Percentiles rank a stretch among this genome's conserved stretches.
Conservation (phyloP, 64 coral and sea anemone species). For the Acropora tenuis region DNA sequence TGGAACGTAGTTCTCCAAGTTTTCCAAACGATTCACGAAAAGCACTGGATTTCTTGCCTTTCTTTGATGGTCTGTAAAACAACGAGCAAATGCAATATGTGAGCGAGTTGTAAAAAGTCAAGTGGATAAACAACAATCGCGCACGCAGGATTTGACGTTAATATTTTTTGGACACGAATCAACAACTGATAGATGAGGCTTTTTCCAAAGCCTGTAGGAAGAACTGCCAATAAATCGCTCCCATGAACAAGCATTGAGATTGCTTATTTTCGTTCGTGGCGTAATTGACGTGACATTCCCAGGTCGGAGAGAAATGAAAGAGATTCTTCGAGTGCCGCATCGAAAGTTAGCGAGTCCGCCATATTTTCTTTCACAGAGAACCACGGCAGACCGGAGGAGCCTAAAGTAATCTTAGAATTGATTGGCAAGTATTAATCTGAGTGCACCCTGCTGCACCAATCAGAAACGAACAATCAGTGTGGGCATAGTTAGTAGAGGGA, state of each 20-base stretch:
- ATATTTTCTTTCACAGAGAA: not conserved
- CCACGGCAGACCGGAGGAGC: too few species aligned
- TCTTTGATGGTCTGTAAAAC: constrained; percentile 7
- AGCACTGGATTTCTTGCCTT: constrained; percentile 14
- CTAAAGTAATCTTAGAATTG: too few species aligned
- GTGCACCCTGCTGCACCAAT: too few species aligned
- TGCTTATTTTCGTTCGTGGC: not conserved
- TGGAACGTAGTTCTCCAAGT: constrained; percentile 11
- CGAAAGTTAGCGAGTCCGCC: not conserved
- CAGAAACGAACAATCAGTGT: too few species aligned
- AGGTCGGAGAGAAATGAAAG: not conserved
- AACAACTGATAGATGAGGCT: constrained; percentile 14
- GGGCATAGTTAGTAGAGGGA: too few species aligned
- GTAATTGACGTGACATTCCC: not conserved
- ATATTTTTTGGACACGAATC: not conserved
- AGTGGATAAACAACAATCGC: not conserved
- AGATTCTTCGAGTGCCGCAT: not conserved
- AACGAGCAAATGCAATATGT: not conserved
- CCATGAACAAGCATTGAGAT: not conserved
- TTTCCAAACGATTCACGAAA: constrained; percentile 38
- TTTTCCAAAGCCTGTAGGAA: constrained; percentile 10
- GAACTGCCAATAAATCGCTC: constrained; percentile 1
- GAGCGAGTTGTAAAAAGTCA: too few species aligned
- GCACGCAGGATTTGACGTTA: not conserved
- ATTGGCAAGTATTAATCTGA: too few species aligned